Evolutionary conservation across 2,797 vertebrate genomes (phyloP).

Genomic region (Myiothlypis chrysogaster): DNA sequence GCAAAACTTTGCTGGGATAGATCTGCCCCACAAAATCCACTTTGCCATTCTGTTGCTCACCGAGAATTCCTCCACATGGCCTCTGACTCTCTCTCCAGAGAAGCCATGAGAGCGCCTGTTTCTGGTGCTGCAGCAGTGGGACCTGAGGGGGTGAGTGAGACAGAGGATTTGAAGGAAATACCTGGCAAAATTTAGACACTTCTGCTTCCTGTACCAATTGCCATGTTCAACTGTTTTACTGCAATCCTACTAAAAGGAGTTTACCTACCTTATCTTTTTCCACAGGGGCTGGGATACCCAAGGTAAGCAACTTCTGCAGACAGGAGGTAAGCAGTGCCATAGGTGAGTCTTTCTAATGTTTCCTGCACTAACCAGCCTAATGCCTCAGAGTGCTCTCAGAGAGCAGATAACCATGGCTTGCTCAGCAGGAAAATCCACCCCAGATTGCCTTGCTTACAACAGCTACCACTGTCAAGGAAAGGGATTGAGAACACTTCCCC

Average conservation of each 20-base stretch:
- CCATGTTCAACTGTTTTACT: not conserved
- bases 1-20: not conserved
- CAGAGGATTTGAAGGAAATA: not conserved
- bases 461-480: not conserved
- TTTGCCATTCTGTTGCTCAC: conserved; percentile 68
- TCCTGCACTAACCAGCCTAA: not conserved
- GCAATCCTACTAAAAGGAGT: not conserved
- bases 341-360: not conserved
- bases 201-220: not conserved
- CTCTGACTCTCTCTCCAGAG: conserved; percentile 92
- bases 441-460: not conserved
- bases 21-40: not conserved
- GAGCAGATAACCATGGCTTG: rapidly evolving
- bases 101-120: conserved; percentile 88
- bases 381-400: not conserved
- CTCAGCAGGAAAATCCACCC: not conserved
- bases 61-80: conserved; percentile 92
- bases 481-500: not conserved
- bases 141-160: conserved; percentile 51
- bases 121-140: conserved; percentile 87
- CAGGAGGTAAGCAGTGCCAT: not conserved
- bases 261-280: not conserved
- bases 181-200: not conserved
- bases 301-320: not conserved
- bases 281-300: not conserved